Percentiles rank a stretch among this genome's conserved stretches.
Conservation (phyloP, 35 echinoderm and acorn worm genomes). For the Anneissia japonica region DNA sequence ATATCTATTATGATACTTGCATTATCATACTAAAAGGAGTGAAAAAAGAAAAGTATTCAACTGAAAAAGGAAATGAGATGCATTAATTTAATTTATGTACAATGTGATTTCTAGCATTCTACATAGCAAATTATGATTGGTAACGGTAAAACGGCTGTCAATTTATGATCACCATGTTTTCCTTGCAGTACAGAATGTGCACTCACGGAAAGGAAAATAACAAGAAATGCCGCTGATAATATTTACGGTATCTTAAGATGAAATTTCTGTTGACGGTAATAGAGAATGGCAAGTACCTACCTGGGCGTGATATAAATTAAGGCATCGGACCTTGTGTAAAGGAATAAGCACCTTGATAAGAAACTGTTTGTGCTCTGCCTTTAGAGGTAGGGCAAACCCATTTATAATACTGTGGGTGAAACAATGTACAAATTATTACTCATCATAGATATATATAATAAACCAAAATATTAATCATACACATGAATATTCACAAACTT, state of each 20-base stretch:
- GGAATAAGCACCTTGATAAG: conserved; percentile 99
- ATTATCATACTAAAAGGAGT: too few relatives aligned
- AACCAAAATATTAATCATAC: too few relatives aligned
- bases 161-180: neutral
- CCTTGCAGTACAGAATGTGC: neutral
- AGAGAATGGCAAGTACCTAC: conserved; percentile 21
- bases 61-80: too few relatives aligned
- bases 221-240: neutral
- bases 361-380: conserved; percentile 96
- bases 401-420: conserved; percentile 85
- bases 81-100: too few relatives aligned
- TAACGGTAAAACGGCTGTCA: neutral
- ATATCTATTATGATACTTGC: too few relatives aligned
- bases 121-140: too few relatives aligned
- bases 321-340: conserved; percentile 93
- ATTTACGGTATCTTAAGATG: neutral
- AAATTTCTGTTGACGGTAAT: neutral
- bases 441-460: too few relatives aligned
- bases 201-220: neutral
- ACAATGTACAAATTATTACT: too few relatives aligned
- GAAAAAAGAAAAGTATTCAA: too few relatives aligned
- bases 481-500: too few relatives aligned
- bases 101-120: too few relatives aligned
- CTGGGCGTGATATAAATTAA: conserved; percentile 97
- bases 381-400: conserved; percentile 95